phyloP scores from a whole-genome alignment of 2,113 vertebrate species.

The Hepsetus odoe region DNA sequence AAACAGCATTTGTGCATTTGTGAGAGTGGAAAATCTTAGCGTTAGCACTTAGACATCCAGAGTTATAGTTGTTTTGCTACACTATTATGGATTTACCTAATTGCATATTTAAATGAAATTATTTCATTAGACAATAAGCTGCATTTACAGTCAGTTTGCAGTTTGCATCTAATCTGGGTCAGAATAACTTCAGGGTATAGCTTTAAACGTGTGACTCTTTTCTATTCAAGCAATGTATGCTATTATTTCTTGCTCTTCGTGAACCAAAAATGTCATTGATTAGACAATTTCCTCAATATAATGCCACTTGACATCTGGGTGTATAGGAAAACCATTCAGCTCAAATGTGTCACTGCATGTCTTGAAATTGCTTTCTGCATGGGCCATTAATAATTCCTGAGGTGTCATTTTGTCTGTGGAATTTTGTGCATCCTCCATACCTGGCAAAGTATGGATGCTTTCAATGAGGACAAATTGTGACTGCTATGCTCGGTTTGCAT shows the following conservation, averaged over 20 bases:
- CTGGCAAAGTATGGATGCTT: not conserved
- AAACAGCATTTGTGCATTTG: not conserved
- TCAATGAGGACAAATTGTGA: not conserved
- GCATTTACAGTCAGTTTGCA: too few species aligned
- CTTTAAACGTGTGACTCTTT: slow-evolving; percentile 12
- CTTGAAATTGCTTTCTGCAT: slow-evolving; percentile 22
- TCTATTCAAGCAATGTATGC: not conserved
- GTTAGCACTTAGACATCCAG: not conserved
- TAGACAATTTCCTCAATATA: slow-evolving; percentile 13
- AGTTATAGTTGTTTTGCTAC: not conserved
- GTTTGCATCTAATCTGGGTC: too few species aligned
- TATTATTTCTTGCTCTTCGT: not conserved
- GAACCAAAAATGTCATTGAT: slow-evolving; percentile 13
- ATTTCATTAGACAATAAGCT: too few species aligned
- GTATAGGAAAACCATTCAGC: not conserved
- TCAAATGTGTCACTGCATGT: not conserved
- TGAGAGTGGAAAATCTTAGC: not conserved
- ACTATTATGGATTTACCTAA: too few species aligned
- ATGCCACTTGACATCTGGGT: not conserved
- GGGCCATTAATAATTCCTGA: slow-evolving; percentile 36
- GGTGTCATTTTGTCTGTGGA: slow-evolving; percentile 12
- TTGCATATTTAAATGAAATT: too few species aligned
- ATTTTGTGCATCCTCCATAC: slow-evolving; percentile 27
- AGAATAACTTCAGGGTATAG: too few species aligned
- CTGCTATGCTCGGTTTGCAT: not conserved